A percentile compares a stretch with the other conserved stretches of the same genome.
Conservation (phyloP, 2,797 vertebrate species). For the Spheniscus humboldti region DNA sequence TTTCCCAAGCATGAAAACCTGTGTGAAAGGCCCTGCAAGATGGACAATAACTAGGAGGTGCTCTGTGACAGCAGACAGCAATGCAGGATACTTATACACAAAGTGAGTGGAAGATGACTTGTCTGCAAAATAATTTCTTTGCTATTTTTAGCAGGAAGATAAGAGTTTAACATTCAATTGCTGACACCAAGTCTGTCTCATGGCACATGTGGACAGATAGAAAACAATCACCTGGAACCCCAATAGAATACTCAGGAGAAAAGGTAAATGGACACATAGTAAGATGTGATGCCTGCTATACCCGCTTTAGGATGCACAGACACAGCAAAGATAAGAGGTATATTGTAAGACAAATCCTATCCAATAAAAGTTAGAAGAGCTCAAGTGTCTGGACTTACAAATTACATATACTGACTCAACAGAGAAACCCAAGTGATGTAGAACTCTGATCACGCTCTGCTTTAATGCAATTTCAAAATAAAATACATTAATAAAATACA, state of each 20-base stretch:
- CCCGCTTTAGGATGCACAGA: background rate
- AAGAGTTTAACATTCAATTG: background rate
- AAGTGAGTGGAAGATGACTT: background rate
- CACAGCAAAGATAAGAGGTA: background rate
- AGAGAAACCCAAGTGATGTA: background rate
- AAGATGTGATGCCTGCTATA: background rate
- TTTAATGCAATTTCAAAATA: background rate
- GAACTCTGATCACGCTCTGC: background rate
- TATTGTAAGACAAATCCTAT: background rate
- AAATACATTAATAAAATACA: background rate
- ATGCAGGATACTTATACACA: background rate
- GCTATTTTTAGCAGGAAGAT: background rate
- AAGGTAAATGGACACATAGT: background rate
- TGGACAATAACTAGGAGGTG: background rate
- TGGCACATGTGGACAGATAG: background rate
- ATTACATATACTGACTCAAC: background rate
- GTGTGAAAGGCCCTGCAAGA: background rate
- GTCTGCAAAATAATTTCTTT: background rate
- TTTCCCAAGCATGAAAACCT: background rate
- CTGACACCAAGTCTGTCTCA: background rate
- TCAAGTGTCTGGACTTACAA: background rate
- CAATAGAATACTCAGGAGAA: background rate
- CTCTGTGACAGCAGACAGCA: background rate
- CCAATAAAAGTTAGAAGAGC: background rate
- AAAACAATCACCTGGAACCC: background rate